Base-by-base conservation (phyloP, 2,888 invertebrate genomes). In the Clunio marinus region DNA sequence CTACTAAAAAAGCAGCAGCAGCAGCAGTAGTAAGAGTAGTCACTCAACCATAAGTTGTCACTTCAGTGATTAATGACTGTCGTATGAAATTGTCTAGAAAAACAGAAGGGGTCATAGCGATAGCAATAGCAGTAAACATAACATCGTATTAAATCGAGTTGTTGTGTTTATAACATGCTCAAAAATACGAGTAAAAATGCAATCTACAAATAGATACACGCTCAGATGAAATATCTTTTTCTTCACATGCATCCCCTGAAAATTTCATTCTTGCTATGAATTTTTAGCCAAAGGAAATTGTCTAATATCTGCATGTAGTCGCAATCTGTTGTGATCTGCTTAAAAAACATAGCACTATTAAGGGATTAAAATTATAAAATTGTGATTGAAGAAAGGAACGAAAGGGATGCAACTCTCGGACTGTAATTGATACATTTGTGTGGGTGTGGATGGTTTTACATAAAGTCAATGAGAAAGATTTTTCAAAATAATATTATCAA, bases 291-390 rank as follows among this genome's bases (percentile, higher is more conserved):
- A 15, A 41, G 4, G 41, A 41, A 41, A 2, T 41, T 15, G 41
- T 15, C 41, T 41, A 41, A 41, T 41, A 15, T 41, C 10, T 2
- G n/a, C n/a, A 51, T 51, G 51, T 51, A 17, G n/a, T 51, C 51
- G 20, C 51, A 51, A 51, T 51, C 51, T 22, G 22, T 17, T 51
- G 20, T 22, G 51, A 51, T 41, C 41, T 41, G 4, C 41, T 41
- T 41, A 41, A 41, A 41, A 41, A 41, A 41, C 41, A 41, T 51
- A 22, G 20, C 22, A 51, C 60, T 63, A 27, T 45, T 63, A 63
- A 63, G 46, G 46, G 63, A 63, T 63, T 63, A 63, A 63, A 63
- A 63, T 63, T 63, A 63, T 63, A 63, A 63, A 63, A 45, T 46
- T 63, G 63, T 45, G 45, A 46, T 63, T 45, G 51, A 51, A 22